A percentile compares a stretch with the other conserved stretches of the same genome.
Conservation (phyloP, 2,113 vertebrate genomes). For the Carlito syrichta region DNA sequence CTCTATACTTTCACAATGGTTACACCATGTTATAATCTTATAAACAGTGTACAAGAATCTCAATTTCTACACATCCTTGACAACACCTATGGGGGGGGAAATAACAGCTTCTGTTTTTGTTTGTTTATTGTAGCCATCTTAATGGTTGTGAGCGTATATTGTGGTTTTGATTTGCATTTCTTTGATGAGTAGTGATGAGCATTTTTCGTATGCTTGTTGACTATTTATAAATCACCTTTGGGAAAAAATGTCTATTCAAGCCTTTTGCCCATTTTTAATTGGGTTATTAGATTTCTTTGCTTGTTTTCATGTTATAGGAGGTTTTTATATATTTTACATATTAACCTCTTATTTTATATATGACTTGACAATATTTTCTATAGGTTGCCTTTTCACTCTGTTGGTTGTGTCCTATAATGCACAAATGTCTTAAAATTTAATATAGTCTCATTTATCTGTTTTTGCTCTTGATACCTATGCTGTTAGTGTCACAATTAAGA, state of each 20-base stretch:
- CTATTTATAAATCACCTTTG: background rate
- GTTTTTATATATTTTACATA: background rate
- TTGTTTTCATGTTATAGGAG: background rate
- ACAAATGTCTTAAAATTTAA: background rate
- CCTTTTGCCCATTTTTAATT: background rate
- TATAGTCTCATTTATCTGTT: background rate
- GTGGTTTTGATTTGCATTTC: background rate
- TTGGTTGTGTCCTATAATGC: background rate
- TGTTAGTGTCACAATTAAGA: background rate
- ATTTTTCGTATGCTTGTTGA: background rate
- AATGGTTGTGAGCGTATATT: background rate
- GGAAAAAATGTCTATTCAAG: background rate
- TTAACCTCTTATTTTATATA: background rate
- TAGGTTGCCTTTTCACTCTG: background rate
- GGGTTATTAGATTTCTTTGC: background rate
- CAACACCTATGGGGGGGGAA: background rate
- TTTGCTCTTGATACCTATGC: background rate
- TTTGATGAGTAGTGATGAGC: background rate
- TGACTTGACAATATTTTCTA: background rate
- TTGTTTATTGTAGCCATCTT: background rate
- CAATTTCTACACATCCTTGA: background rate
- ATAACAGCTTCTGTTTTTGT: background rate
- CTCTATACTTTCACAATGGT: background rate
- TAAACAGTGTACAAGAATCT: background rate
- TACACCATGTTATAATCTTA: background rate